A percentile compares a stretch with the other conserved stretches of the same genome.
Evolutionary conservation across 2,888 invertebrate genomes (phyloP).

Genomic region (Willowsia nigromaculata): DNA sequence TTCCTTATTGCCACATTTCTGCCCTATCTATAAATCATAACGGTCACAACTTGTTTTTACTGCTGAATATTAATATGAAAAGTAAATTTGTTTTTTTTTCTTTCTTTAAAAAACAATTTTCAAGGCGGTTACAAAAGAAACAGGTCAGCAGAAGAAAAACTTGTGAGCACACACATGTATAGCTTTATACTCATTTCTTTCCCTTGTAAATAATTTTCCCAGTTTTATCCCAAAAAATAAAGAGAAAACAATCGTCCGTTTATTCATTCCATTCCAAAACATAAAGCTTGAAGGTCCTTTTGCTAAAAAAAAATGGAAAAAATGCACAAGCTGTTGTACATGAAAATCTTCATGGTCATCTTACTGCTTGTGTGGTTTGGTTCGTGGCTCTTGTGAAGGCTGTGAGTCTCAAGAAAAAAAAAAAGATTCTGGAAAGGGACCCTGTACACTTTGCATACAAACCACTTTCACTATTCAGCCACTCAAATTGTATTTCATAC

Average conservation of each 20-base stretch:
- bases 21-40: constrained; percentile 5
- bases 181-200: background rate
- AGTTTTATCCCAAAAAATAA: background rate
- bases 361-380: no score
- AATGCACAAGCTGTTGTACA: background rate
- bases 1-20: constrained; percentile 7
- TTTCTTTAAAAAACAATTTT: background rate
- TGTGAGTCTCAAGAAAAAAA: no score
- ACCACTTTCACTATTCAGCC: background rate
- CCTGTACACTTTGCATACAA: no score
- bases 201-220: background rate
- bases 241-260: background rate
- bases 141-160: no score
- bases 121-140: no score
- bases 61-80: constrained; percentile 33
- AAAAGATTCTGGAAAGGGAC: no score
- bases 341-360: no score
- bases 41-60: constrained; percentile 5
- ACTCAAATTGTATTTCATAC: background rate
- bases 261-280: background rate
- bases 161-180: no score
- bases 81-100: background rate
- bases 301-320: background rate
- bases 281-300: background rate
- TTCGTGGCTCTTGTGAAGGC: no score